A percentile compares a stretch with the other conserved stretches of the same genome.
These are phyloP conservation scores for Platalea minor DNA, from an alignment of 2,797 vertebrate species.

Conservation along the genomic window DNA sequence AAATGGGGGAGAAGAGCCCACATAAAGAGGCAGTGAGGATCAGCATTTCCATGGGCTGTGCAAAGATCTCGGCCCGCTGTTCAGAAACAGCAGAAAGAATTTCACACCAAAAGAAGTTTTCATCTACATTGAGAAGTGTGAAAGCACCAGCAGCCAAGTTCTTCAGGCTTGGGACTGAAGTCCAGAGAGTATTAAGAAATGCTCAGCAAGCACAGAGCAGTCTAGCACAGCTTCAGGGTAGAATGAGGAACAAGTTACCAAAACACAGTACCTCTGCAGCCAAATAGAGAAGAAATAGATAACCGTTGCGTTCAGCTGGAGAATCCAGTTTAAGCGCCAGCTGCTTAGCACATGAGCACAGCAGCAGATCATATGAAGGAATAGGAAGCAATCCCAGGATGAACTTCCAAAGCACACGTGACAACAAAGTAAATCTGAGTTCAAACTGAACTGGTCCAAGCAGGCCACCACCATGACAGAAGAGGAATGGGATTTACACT, in stretches of 20 bases:
- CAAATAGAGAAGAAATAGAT: background rate
- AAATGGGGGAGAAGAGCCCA: background rate
- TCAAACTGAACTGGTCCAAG: background rate
- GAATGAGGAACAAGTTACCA: background rate
- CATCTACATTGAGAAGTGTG: background rate
- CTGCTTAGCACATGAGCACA: background rate
- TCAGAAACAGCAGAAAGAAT: background rate
- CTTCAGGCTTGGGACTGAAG: background rate
- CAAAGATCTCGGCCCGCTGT: background rate
- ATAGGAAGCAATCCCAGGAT: background rate
- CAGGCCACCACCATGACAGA: slow-evolving; percentile 21
- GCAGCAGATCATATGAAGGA: background rate
- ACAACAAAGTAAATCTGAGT: background rate
- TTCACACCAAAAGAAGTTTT: background rate
- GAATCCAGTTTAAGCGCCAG: background rate
- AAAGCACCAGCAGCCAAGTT: background rate
- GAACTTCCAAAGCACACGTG: background rate
- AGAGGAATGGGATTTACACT: background rate
- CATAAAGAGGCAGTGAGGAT: background rate
- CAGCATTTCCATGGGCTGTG: background rate
- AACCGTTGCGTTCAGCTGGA: background rate
- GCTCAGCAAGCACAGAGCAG: background rate
- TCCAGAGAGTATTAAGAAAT: background rate
- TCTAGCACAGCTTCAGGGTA: background rate
- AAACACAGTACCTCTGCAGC: background rate